Evolutionary conservation across 2,888 invertebrate genomes (phyloP), one percentile per base, ranked within the genome.

Genomic region (Orchesella flavescens): DNA sequence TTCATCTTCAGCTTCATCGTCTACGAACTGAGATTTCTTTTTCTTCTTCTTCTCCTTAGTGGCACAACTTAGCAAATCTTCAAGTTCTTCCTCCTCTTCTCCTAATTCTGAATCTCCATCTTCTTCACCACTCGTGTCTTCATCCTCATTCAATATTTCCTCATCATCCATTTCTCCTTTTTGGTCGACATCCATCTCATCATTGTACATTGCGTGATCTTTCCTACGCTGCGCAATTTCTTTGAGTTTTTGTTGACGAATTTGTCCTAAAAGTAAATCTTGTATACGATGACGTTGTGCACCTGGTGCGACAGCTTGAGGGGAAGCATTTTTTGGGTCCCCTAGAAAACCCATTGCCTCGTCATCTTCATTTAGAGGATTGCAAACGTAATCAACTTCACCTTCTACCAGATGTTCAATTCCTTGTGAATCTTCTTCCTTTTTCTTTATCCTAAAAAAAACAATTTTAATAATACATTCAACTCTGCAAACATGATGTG

Each of bases 11-110:
- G 91, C 91, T 74, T 83, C 86, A 44, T 84, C 84, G 12, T 85
- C 85, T 0, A 83, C 74, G 43, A 80, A 85, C 9, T 43, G 71
- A 10, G 76, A 46, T n/a, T 79, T 72, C 24, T 82, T 65, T 72
- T 91, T 91, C 85, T 92, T 92, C 77, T 92, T 92, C 75, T 91
- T 91, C 34, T 91, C 90, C 57, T 90, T 90, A 21, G 89, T 89
- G 77, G 91, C 92, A 87, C 81, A 83, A 19, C 73, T 75, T 68
- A 86, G 72, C 13, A 85, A 75, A 15, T 86, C 81, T 23, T 80
- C 76, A 10, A 81, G 55, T 12, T 84, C 83, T 15, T 81, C 84
- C 15, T 77, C 65, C 59, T 87, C 88, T 63, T 84, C 89, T 55
- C 88, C 89, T 69, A 89, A 89, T 63, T 90, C 90, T 13, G 90